These are phyloP conservation scores for Enteromius anoplus DNA, from an alignment of 2,797 vertebrate species.

Conservation along the genomic window DNA sequence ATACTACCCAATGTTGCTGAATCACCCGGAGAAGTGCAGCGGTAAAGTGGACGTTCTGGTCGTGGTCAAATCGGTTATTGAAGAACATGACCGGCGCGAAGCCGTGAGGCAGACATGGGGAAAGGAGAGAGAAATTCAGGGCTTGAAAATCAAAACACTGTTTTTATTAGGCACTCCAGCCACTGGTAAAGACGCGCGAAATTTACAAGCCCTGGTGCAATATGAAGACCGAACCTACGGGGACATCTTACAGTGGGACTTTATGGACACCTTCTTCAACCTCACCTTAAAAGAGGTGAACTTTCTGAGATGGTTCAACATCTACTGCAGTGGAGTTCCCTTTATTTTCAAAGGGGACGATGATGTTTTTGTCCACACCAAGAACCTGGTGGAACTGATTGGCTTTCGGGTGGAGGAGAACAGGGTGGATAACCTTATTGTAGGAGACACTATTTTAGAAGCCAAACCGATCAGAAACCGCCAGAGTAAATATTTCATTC, in stretches of 20 bases:
- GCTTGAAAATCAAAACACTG: constrained; percentile 75
- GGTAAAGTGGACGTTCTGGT: constrained; percentile 78
- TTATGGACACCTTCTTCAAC: constrained; percentile 87
- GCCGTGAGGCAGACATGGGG: constrained; percentile 83
- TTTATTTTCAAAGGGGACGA: constrained; percentile 88
- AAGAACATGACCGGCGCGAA: constrained; percentile 82
- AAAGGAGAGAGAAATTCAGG: constrained; percentile 65
- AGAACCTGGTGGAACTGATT: constrained; percentile 81
- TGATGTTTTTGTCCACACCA: constrained; percentile 86
- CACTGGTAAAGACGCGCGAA: constrained; percentile 76
- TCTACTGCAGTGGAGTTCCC: constrained; percentile 76
- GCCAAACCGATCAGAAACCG: constrained; percentile 82
- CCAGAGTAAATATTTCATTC: constrained; percentile 89
- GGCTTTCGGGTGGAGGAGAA: constrained; percentile 68
- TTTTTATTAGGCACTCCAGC: constrained; percentile 81
- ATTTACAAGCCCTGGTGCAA: constrained; percentile 81
- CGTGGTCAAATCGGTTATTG: constrained; percentile 83
- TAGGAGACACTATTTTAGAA: constrained; percentile 83
- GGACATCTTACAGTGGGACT: constrained; percentile 88
- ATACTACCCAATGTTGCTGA: constrained; percentile 83
- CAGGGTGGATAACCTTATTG: constrained; percentile 73
- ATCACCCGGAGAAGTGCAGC: constrained; percentile 84
- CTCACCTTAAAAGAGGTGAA: constrained; percentile 85
- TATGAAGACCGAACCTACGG: constrained; percentile 80
- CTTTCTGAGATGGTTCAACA: constrained; percentile 84